Evolutionary conservation across 1,140 invertebrate species (phyloP), one percentile per base, ranked within the genome.

Genomic region (Musca domestica): DNA sequence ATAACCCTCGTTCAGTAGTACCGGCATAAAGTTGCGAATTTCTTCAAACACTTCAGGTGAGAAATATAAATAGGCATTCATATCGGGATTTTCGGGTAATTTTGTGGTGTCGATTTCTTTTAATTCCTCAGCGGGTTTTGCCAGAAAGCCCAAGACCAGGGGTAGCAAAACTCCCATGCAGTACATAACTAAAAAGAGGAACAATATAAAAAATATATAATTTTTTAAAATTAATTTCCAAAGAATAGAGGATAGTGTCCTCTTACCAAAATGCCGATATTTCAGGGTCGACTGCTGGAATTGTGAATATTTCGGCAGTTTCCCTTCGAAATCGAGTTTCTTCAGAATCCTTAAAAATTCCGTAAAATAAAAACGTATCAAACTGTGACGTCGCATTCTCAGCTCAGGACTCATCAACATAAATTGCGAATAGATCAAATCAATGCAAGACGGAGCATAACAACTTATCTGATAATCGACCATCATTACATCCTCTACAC

Each of bases 401-500:
- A 56, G 19, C 10, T 56, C 30, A 1, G 66, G 30, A 17, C 66
- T 67, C 23, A 52, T 15, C 17, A 67, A 0, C 66, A 67, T 67
- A 48, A 46, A 67, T 46, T 56, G 23, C 2, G 66, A 67, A 52
- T 67, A 67, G 5, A 22, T 34, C 52, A 67, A 23, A 47, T 67
- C 66, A 47, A 67, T 67, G 48, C 23, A 47, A 0, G 30, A 46
- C 15, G 66, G 66, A 12, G 52, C 66, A 46, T 46, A 67, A 20
- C 48, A 49, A 22, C 51, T 56, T 4, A 67, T 27, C n/a, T 67
- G 66, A 48, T 52, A 67, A 27, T 67, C 66, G 7, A 67, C 66
- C 66, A 65, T 65, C 2, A 65, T 56, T 5, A 67, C 2, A 58
- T 56, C 49, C 20, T 67, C 25, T n/a, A 41, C n/a, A 15, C 25